Evolutionary conservation across 2,113 vertebrate genomes (phyloP), one percentile per base, ranked within the genome.

Genomic region (Colistium nudipinnis): DNA sequence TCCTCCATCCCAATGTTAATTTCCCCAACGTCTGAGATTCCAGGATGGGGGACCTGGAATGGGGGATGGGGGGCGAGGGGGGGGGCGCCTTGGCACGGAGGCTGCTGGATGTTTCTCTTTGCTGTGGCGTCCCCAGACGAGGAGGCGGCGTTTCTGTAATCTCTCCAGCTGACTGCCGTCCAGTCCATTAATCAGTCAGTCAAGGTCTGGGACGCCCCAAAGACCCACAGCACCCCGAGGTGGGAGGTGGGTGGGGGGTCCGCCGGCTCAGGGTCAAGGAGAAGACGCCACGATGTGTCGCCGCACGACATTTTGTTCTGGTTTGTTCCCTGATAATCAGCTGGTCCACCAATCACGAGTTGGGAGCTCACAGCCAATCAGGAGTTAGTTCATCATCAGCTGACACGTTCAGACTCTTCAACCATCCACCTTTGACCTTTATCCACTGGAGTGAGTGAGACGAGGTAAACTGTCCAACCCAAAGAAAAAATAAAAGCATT

Each of bases 1-100:
- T 48, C 79, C 80, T 81, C 88, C 83, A 88, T 86, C 73, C 78
- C 65, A 80, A 72, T 24, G 77, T 90, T 92, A 90, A 92, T 92
- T 92, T 92, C 91, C 92, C 92, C 63, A 86, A 89, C 25, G 91
- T 86, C 88, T 89, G 75, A 83, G 83, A 84, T 91, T 92, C 88
- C 90, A 84, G 81, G 69, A 81, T 74, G 70, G 74, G 80, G 65
- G 54, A 5, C 44, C 20, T 44, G 41, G 41, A 20, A 62, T 54
- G 74, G 74, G 35, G 67, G 79, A 47, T 53, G 4, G 36, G 53
- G 80, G 65, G 55, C 35, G n/a, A n/a, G n/a, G n/a, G n/a, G n/a
- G n/a, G 47, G 62, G n/a, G 59, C 30, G 75, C 6, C 7, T 85
- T 91, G 90, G 90, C 90, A 88, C 62, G 1, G 67, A 61, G 43